phyloP scores from a whole-genome alignment of 1,140 invertebrate species.

The Trigoniulus corallinus region DNA sequence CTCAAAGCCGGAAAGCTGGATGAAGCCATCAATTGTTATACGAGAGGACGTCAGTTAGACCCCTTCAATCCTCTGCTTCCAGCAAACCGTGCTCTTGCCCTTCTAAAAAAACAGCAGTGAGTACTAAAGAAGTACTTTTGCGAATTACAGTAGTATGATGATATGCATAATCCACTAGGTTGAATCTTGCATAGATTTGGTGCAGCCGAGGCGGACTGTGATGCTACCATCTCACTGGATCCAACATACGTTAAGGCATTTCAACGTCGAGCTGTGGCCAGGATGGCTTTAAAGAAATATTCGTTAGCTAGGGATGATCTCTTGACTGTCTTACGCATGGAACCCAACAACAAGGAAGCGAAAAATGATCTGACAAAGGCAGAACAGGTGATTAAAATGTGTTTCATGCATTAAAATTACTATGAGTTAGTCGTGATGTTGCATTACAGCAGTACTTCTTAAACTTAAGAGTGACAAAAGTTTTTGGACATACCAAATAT shows the following conservation, averaged over 20 bases:
- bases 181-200: conserved; percentile 36
- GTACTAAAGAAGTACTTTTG: conserved; percentile 14
- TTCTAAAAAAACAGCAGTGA: conserved; percentile 67
- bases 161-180: not conserved
- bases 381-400: conserved; percentile 26
- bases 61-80: conserved; percentile 62
- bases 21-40: conserved; percentile 63
- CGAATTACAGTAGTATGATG: not conserved
- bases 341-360: conserved; percentile 49
- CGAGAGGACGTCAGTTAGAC: conserved; percentile 53
- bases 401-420: not conserved
- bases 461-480: conserved; percentile 14
- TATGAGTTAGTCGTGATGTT: conserved; percentile 2
- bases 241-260: conserved; percentile 61
- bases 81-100: conserved; percentile 74
- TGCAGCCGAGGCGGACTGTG: conserved; percentile 58
- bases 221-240: conserved; percentile 48
- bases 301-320: conserved; percentile 48
- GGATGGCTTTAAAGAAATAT: conserved; percentile 40
- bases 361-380: conserved; percentile 38
- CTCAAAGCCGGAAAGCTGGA: conserved; percentile 60
- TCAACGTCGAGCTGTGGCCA: conserved; percentile 49
- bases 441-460: not conserved
- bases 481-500: conserved; percentile 14
- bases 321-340: conserved; percentile 42